Percentiles rank a stretch among this genome's conserved stretches.
phyloP scores from a whole-genome alignment of 2,113 vertebrate species.

The human (Homo sapiens) region GRCh38 chr19:32678001-32678500 shows the following conservation, averaged over 20 bases:
- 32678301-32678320: neutral
- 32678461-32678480: neutral
- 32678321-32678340: neutral
- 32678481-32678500: neutral
- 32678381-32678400: too few relatives aligned
- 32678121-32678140: neutral
- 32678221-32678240: neutral
- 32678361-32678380: too few relatives aligned
- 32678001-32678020: neutral
- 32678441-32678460: too few relatives aligned
- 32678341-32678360: too few relatives aligned
- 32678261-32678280: accelerated
- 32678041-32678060: constrained; percentile 33
- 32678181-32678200: constrained; percentile 6
- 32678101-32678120: neutral
- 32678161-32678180: neutral
- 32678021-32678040: neutral
- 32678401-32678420: too few relatives aligned
- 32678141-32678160: neutral
- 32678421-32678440: too few relatives aligned
- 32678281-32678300: neutral
- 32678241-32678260: neutral
- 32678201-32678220: neutral
- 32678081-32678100: neutral
- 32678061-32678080: constrained; percentile 25